These are phyloP conservation scores for Physocephala rufipes DNA, from an alignment of 2,888 invertebrate genomes.

Conservation along the genomic window DNA sequence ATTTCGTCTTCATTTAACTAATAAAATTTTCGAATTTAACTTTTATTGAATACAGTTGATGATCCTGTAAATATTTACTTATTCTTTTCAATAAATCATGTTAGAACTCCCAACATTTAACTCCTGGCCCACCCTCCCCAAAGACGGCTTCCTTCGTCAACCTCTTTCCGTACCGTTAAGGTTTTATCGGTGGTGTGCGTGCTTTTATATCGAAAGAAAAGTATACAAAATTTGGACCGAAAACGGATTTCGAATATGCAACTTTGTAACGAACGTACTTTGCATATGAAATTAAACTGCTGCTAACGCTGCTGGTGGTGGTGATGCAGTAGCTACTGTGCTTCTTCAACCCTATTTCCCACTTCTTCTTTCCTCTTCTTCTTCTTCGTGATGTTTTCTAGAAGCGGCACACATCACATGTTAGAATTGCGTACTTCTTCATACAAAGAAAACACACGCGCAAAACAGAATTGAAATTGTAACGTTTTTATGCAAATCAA, in stretches of 20 bases:
- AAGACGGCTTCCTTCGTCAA: background rate
- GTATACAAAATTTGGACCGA: constrained; percentile 23
- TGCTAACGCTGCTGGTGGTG: too few relatives aligned
- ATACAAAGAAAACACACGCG: constrained; percentile 21
- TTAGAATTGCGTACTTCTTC: constrained; percentile 30
- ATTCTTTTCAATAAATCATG: constrained; percentile 58
- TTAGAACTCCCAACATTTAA: constrained; percentile 48
- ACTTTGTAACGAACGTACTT: constrained; percentile 42
- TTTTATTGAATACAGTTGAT: too few relatives aligned
- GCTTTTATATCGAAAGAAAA: constrained; percentile 14
- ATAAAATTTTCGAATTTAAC: too few relatives aligned
- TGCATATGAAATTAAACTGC: constrained; percentile 46
- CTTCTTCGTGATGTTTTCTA: background rate
- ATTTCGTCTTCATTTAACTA: too few relatives aligned
- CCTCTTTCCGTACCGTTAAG: too few relatives aligned
- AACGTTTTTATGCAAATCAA: constrained; percentile 50
- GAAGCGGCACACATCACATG: background rate
- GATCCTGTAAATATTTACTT: constrained; percentile 36
- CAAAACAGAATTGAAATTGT: constrained; percentile 45
- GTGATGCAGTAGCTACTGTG: too few relatives aligned
- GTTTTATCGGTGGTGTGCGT: too few relatives aligned
- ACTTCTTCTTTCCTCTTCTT: background rate
- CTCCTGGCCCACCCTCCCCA: background rate
- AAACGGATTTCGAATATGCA: constrained; percentile 10
- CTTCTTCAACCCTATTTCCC: too few relatives aligned